Conservation (phyloP, 1,140 invertebrate genomes). For the Tribolium madens region DNA sequence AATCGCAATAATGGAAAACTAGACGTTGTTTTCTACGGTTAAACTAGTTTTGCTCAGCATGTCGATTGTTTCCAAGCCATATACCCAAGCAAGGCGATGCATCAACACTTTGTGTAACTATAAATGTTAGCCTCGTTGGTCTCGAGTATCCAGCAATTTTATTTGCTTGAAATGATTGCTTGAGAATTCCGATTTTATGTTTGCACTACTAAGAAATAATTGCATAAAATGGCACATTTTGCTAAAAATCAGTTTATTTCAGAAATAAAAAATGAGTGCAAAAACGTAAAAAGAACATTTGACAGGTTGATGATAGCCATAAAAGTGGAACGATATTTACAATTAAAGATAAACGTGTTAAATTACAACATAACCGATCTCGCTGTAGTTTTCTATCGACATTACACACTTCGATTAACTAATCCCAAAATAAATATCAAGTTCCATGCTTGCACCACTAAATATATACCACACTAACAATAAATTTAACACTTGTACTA, state of each 20-base stretch:
- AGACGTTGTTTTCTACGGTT: constrained; percentile 36
- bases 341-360: constrained; percentile 18
- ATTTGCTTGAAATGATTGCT: constrained; percentile 32
- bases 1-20: constrained; percentile 38
- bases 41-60: constrained; percentile 41
- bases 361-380: constrained; percentile 5
- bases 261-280: constrained; percentile 16
- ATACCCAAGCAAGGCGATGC: constrained; percentile 43
- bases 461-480: background rate
- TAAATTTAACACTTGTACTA: background rate
- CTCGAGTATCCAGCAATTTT: constrained; percentile 33
- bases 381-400: constrained; percentile 4
- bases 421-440: background rate
- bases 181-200: background rate
- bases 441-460: background rate
- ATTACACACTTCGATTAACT: constrained; percentile 3
- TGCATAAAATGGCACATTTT: background rate
- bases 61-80: constrained; percentile 47
- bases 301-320: constrained; percentile 6
- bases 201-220: constrained; percentile 20
- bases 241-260: background rate
- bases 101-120: constrained; percentile 41
- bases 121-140: constrained; percentile 38
- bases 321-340: constrained; percentile 17
- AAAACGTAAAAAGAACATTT: constrained; percentile 3